Evolutionary conservation across 2,113 vertebrate genomes (phyloP), one percentile per base, ranked within the genome.

Genomic region (Calonectris borealis): DNA sequence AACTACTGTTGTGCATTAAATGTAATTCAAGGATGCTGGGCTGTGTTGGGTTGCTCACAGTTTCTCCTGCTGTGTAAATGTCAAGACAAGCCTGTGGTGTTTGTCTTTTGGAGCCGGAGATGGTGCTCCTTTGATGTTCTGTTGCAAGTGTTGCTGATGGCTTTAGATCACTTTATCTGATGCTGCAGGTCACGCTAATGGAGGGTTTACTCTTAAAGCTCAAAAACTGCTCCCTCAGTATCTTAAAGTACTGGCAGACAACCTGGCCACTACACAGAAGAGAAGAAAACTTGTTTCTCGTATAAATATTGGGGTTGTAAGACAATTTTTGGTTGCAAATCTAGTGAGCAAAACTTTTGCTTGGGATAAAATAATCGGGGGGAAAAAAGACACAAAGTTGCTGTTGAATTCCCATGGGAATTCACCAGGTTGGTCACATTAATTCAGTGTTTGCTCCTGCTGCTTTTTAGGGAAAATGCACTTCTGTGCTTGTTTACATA

Each of bases 1-100:
- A 82, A 44, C 40, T 42, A 21, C 25, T 3, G 0, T 3, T 36
- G 14, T 40, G 32, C 38, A 4, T 11, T 51, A 70, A 58, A 15
- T 3, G 8, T n/a, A 65, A 34, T 49, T 72, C 0, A 1, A 27
- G 31, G 11, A 2, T 32, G 13, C 71, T 40, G 84, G 54, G 7
- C 58, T 20, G 9, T 2, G 22, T 40, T 55, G 48, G 10, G 51
- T 60, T 51, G 48, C 54, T 83, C 26, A 2, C 4, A 16, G 34
- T 58, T 62, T 38, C 25, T 48, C 15, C 89, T 77, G 24, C 76
- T 12, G 3, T 21, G 40, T 31, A 65, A 91, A 87, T 58, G 38
- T 78, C 90, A 54, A 16, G 68, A 61, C 31, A 12, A 86, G 25
- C 55, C 49, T 17, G 40, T 81, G 87, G 77, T 15, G 17, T 93